Base-by-base conservation (phyloP, 2,888 invertebrate species). In the Cloeon dipterum region DNA sequence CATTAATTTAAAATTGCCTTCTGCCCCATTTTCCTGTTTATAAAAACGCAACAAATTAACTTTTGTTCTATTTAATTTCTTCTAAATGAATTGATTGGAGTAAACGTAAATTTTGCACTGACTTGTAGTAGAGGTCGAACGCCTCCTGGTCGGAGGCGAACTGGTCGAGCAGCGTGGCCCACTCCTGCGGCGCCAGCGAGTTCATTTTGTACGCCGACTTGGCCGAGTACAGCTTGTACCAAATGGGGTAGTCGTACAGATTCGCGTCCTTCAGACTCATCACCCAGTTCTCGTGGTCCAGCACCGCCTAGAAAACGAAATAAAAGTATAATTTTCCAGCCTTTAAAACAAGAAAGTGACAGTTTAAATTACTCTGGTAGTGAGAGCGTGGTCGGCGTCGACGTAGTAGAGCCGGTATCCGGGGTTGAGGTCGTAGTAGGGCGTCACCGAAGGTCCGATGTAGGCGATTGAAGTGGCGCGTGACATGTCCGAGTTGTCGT, bases 211-310 rank as follows among this genome's bases (percentile, higher is more conserved):
- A 91, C 0, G 83, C 76, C 37, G 81, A 74, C 41, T 79, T 63
- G 2, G 79, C 81, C n/a, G 79, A 74, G 51, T 88, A 88, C 44
- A 86, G 59, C 55, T 86, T 83, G 54, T 81, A 78, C 86, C 88
- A 89, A 46, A 83, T 77, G 8, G 85, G 83, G 52, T 81, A 81
- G 38, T 82, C 77, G 50, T 82, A 83, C 2, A 81, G 61, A 57
- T 94, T 94, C 1, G 93, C 91, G 55, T 86, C 83, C 46, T 86
- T 79, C 40, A 94, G 58, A 56, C 94, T 89, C 78, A 93, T 82
- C 34, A 85, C 81, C 85, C 89, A 93, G 1, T 83, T 86, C 55
- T 91, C 89, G 52, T 89, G 91, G 57, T 94, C 93, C 14, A 91
- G 70, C 16, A 94, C 88, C 55, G 77, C 65, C 79, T 81, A 56